Conservation (phyloP, 92 coral and sea anemone genomes). For the Palythoa heliodiscus region DNA sequence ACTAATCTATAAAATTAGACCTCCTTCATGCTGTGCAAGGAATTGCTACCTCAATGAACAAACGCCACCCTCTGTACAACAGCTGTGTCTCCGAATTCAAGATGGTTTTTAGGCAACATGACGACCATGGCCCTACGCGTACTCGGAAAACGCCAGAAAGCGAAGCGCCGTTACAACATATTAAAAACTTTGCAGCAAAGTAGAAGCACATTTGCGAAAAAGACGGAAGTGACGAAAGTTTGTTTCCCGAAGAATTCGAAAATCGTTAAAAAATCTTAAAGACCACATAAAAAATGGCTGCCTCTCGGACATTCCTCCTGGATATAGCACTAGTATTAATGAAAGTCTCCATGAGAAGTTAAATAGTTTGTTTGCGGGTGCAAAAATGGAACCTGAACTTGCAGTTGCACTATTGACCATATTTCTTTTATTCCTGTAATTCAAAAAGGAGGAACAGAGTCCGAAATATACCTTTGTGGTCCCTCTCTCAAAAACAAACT, state of each 20-base stretch:
- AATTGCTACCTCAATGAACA: constrained; percentile 43
- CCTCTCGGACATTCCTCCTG: constrained; percentile 48
- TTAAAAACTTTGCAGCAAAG: constrained; percentile 39
- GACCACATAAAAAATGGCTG: constrained; percentile 35
- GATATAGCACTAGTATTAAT: constrained; percentile 58
- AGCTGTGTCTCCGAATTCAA: constrained; percentile 42
- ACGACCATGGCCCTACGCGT: constrained; percentile 49
- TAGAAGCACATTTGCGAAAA: constrained; percentile 43
- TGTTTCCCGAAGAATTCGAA: constrained; percentile 41
- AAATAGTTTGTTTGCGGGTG: constrained; percentile 64
- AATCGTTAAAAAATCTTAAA: constrained; percentile 17
- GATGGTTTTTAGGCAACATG: constrained; percentile 42
- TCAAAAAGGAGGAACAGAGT: neutral
- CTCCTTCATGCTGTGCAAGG: constrained; percentile 62
- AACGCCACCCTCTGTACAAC: constrained; percentile 38
- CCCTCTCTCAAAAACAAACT: constrained; percentile 2
- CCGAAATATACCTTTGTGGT: neutral
- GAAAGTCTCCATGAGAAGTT: constrained; percentile 62
- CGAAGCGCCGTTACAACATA: constrained; percentile 10
- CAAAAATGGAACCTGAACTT: constrained; percentile 41
- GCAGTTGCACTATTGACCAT: constrained; percentile 19
- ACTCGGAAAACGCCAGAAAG: constrained; percentile 46
- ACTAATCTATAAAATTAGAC: constrained; percentile 43
- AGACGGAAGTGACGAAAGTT: constrained; percentile 13
- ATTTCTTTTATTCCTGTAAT: neutral